Conservation (phyloP, 2,888 invertebrate genomes). For the Lutraria lutraria region DNA sequence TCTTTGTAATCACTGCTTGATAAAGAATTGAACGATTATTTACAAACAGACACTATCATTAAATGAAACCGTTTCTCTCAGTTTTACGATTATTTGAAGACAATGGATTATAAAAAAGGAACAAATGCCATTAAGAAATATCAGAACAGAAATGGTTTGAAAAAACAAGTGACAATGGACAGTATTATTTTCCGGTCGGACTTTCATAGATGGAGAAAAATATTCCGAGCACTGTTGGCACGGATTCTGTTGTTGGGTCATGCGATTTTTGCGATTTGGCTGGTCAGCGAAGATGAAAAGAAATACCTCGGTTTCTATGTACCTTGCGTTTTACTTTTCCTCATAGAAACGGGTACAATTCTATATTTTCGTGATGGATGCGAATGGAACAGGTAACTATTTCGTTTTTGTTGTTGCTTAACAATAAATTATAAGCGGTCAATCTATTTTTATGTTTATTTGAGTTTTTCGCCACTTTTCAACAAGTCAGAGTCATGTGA, state of each 20-base stretch:
- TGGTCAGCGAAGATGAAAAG: constrained; percentile 18
- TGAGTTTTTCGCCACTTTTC: no score
- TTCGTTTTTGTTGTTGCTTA: neutral
- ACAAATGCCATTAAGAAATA: neutral
- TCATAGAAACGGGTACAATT: constrained; percentile 48
- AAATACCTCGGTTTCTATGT: constrained; percentile 49
- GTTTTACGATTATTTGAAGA: no score
- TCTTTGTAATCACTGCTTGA: neutral
- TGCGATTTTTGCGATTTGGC: constrained; percentile 39
- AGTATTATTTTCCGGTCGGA: constrained; percentile 59
- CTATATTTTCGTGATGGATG: constrained; percentile 58
- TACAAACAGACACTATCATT: neutral
- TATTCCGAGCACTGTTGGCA: constrained; percentile 59
- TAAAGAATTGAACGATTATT: neutral
- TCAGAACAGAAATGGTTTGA: neutral
- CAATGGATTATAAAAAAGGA: no score
- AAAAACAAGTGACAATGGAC: neutral
- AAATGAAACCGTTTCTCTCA: no score
- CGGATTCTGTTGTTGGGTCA: constrained; percentile 49
- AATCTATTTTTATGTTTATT: no score
- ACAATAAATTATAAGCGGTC: no score
- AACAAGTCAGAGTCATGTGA: no score
- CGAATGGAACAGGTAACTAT: constrained; percentile 53
- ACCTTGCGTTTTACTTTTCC: constrained; percentile 36
- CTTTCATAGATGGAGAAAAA: constrained; percentile 66